phyloP scores from a whole-genome alignment of 1,140 invertebrate species.

The Lanistes nyassanus region DNA sequence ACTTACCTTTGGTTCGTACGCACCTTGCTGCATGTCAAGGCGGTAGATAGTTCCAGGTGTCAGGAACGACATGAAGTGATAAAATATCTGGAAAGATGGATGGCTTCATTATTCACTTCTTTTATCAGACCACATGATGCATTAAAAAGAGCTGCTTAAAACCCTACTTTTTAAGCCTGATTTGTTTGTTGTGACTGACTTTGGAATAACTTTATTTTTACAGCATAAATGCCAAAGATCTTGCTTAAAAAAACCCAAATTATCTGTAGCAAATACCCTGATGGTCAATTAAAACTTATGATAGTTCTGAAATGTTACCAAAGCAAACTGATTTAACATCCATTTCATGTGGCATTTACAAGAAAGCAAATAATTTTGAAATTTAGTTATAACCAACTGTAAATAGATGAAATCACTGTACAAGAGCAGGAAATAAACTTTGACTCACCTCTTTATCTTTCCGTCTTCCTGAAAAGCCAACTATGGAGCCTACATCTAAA shows the following conservation, averaged over 20 bases:
- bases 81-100: conserved; percentile 74
- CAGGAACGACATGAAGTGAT: conserved; percentile 92
- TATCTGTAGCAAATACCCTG: too few relatives aligned
- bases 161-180: too few relatives aligned
- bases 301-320: too few relatives aligned
- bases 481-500: conserved; percentile 87
- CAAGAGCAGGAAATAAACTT: neutral
- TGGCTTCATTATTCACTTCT: neutral
- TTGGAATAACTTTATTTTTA: too few relatives aligned
- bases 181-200: too few relatives aligned
- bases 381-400: neutral
- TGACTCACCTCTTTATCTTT: conserved; percentile 79
- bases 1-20: conserved; percentile 75
- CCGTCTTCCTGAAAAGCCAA: conserved; percentile 85
- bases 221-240: too few relatives aligned
- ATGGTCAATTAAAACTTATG: too few relatives aligned
- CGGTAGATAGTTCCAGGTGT: conserved; percentile 91
- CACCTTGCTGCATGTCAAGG: conserved; percentile 79
- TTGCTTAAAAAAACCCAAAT: too few relatives aligned
- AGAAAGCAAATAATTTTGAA: neutral
- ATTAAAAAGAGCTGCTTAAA: too few relatives aligned
- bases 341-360: neutral
- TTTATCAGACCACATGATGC: neutral
- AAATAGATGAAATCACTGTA: neutral
- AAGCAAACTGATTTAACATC: neutral